Evolutionary conservation across 2,113 vertebrate genomes (phyloP).

Genomic region (Otis tarda): DNA sequence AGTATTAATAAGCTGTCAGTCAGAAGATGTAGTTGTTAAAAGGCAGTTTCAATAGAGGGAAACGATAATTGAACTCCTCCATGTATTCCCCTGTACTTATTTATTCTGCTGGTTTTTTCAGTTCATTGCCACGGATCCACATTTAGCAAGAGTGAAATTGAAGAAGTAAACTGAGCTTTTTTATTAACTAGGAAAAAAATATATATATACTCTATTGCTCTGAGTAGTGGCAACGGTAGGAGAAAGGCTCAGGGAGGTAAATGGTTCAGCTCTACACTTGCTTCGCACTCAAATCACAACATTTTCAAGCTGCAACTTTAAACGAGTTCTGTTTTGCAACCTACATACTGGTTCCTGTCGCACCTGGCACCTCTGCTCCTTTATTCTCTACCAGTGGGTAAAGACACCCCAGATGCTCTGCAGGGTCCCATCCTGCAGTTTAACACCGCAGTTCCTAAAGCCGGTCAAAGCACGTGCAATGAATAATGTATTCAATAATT

Average conservation of each 20-base stretch:
- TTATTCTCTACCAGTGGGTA: background rate
- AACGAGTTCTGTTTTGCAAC: background rate
- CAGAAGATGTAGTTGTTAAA: conserved; percentile 68
- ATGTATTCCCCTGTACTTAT: conserved; percentile 49
- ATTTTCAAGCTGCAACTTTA: background rate
- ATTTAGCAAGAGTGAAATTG: background rate
- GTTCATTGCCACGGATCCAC: background rate
- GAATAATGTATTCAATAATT: background rate
- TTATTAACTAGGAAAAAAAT: background rate
- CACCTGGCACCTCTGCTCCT: background rate
- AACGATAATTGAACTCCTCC: conserved; percentile 58
- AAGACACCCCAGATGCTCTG: background rate
- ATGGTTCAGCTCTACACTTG: background rate
- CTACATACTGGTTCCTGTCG: background rate
- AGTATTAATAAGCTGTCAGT: conserved; percentile 72
- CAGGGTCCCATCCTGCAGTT: background rate
- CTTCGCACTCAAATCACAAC: background rate
- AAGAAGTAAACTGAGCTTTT: background rate
- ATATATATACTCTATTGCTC: background rate
- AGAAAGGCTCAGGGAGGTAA: background rate
- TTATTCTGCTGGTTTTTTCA: conserved; percentile 6
- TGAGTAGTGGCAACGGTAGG: background rate
- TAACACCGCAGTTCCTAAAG: background rate
- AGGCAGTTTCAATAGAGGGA: conserved; percentile 24
- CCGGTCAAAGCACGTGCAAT: background rate